phyloP scores from a whole-genome alignment of 2,113 vertebrate species.

The Atrichornis clamosus region DNA sequence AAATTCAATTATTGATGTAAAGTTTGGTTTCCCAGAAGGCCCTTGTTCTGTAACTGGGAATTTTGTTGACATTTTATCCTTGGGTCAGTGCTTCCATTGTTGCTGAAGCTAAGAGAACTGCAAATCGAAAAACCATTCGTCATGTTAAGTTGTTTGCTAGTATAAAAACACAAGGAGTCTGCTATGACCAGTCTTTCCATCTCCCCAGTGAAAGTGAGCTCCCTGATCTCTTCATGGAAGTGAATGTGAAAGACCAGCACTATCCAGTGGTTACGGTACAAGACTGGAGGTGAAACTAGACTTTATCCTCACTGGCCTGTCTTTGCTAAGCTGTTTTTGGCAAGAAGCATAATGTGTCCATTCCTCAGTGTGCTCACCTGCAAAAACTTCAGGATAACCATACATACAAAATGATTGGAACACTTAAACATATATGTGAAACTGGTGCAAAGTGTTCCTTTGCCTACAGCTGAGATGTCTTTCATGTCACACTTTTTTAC shows the following conservation, averaged over 20 bases:
- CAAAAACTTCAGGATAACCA: background rate
- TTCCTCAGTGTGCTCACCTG: background rate
- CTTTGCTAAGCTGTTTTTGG: background rate
- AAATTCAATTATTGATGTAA: background rate
- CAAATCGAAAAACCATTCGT: constrained; percentile 23
- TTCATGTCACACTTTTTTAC: background rate
- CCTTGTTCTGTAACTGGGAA: background rate
- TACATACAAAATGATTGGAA: background rate
- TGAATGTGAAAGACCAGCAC: background rate
- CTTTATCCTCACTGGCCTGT: background rate
- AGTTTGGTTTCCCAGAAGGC: background rate
- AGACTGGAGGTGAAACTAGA: background rate
- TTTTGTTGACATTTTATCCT: constrained; percentile 1
- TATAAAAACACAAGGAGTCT: background rate
- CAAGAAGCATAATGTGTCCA: background rate
- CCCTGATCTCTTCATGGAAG: background rate
- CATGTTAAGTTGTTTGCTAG: constrained; percentile 15
- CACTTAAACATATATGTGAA: background rate
- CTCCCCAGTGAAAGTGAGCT: background rate
- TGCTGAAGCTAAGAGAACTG: constrained; percentile 2
- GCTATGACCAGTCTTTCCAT: background rate
- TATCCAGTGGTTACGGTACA: background rate
- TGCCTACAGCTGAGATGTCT: background rate
- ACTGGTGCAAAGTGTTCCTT: background rate
- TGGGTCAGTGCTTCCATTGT: background rate